Base-by-base conservation (phyloP, 2,888 invertebrate species). In the Alviniconcha strummeri region DNA sequence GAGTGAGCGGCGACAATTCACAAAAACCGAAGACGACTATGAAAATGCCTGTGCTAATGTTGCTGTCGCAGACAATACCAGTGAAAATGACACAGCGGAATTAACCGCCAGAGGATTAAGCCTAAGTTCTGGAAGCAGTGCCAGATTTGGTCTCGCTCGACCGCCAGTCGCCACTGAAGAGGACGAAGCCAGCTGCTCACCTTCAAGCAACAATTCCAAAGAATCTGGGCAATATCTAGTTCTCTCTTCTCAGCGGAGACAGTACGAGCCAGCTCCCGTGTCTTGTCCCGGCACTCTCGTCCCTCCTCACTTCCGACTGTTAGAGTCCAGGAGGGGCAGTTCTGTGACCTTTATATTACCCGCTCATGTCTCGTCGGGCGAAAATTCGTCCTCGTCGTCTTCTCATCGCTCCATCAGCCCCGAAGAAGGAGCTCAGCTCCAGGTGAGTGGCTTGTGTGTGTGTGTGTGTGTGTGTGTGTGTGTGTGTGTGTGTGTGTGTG, bases 311-410 rank as follows among this genome's bases (percentile, higher is more conserved):
- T 77, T 57, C 55, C 76, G 76, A 11, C 76, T 56, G 3, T 19
- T 77, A 57, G 76, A 77, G 13, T 77, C 76, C 6, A 19, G 76
- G n/a, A 77, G 76, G 15, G 76, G 76, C 9, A 77, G 76, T 56
- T 56, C 76, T 57, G 76, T 77, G 76, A 57, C 76, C 54, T 77
- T 77, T 5, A 56, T 77, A 11, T 77, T 77, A 19, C 76, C 76
- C 5, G 76, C 19, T 11, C n/a, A 57, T 77, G 76, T 19, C 19
- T 19, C 56, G 4, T 77, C 76, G 19, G 57, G 57, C 11, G 76
- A 77, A 0, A 11, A n/a, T 4, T 2, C 8, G 5, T 36, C 76
- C n/a, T 77, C 76, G 5, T 77, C 76, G 9, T 77, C 76, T 4
- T n/a, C 15, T 19, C 11, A 9, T 4, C 57, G 11, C 11, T 77